A percentile compares a stretch with the other conserved stretches of the same genome.
Evolutionary conservation across 2,888 invertebrate genomes (phyloP).

Genomic region (Gymnoscelis rufifasciata): DNA sequence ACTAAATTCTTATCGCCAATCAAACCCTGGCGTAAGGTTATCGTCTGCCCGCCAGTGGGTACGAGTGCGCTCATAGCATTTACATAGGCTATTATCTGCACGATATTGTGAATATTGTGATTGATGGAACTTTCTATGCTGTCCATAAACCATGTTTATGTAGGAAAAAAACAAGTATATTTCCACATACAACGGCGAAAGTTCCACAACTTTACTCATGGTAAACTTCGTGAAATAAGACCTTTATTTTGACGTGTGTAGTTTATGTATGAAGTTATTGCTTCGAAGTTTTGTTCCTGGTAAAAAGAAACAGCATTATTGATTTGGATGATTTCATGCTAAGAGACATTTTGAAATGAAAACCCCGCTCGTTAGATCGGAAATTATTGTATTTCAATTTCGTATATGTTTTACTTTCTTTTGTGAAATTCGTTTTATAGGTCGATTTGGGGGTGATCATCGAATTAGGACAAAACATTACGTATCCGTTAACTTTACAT

Average conservation of each 20-base stretch:
- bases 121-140: constrained; percentile 28
- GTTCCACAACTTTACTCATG: constrained; percentile 14
- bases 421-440: neutral
- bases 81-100: constrained; percentile 33
- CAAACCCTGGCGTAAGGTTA: constrained; percentile 36
- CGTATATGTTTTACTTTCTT: neutral
- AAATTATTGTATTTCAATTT: neutral
- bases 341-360: neutral
- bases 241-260: constrained; percentile 8
- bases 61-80: constrained; percentile 27
- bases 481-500: too few species aligned
- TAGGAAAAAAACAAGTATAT: constrained; percentile 17
- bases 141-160: constrained; percentile 24
- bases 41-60: constrained; percentile 19
- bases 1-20: constrained; percentile 40
- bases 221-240: constrained; percentile 8
- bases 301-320: neutral
- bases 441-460: neutral
- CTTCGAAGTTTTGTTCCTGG: constrained; percentile 7
- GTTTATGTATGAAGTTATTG: constrained; percentile 11
- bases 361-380: neutral
- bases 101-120: constrained; percentile 32
- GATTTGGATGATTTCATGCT: neutral
- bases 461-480: neutral
- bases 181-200: constrained; percentile 10